phyloP scores from a whole-genome alignment of 2,113 vertebrate genomes.

The Neolamprologus fasciatus region DNA sequence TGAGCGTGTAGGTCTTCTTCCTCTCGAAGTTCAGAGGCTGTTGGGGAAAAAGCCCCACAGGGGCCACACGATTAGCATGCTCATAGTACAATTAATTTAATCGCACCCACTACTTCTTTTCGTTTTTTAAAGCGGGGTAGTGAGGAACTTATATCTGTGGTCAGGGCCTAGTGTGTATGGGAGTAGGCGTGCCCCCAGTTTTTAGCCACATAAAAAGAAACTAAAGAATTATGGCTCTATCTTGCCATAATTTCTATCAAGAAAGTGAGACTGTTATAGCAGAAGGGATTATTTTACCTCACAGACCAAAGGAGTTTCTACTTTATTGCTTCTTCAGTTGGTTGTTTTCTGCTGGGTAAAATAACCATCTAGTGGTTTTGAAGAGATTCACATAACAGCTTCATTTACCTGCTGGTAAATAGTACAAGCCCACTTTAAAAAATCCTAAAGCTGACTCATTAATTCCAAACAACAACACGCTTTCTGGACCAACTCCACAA shows the following conservation, averaged over 20 bases:
- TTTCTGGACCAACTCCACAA: not conserved
- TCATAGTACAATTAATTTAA: not conserved
- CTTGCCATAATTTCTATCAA: not conserved
- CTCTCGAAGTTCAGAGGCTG: slow-evolving; percentile 96
- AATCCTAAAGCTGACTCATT: accelerated
- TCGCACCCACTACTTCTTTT: not conserved
- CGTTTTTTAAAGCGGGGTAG: not conserved
- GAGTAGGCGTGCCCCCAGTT: not conserved
- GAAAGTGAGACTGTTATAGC: not conserved
- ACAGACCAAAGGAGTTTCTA: not conserved
- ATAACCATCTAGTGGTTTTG: not conserved
- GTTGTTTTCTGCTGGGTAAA: not conserved
- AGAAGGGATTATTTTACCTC: not conserved
- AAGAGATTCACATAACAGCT: not conserved
- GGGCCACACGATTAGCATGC: not conserved
- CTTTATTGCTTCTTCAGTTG: not conserved
- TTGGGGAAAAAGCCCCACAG: slow-evolving; percentile 1
- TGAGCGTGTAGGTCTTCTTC: slow-evolving; percentile 90
- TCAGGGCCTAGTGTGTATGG: not conserved
- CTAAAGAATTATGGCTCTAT: not conserved
- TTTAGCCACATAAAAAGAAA: not conserved
- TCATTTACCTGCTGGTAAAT: not conserved
- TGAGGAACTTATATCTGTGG: not conserved
- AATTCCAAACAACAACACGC: not conserved
- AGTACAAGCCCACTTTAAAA: not conserved